Evolutionary conservation across 1,140 invertebrate species (phyloP).

Genomic region (Trachymyrmex septentrionalis): DNA sequence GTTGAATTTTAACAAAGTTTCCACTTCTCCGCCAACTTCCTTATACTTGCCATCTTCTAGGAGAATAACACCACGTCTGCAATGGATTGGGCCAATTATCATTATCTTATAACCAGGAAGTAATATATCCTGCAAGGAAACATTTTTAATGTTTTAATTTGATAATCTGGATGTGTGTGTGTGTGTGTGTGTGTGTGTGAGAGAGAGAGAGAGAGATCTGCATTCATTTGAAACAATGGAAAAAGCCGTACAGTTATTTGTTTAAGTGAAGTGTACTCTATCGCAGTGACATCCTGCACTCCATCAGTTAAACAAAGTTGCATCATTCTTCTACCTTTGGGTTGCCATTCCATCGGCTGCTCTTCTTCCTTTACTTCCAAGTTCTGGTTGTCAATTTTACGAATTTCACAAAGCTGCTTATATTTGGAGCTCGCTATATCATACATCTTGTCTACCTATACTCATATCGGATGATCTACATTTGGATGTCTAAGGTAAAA

Average conservation of each 20-base stretch:
- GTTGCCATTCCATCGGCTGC: constrained; percentile 80
- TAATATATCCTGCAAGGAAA: constrained; percentile 77
- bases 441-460: constrained; percentile 86
- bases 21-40: constrained; percentile 92
- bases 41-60: constrained; percentile 89
- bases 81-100: constrained; percentile 89
- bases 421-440: constrained; percentile 89
- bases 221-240: background rate
- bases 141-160: background rate
- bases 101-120: constrained; percentile 85
- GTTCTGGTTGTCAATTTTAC: constrained; percentile 87
- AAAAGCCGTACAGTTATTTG: constrained; percentile 85
- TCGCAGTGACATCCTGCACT: constrained; percentile 89
- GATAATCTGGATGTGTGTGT: constrained; percentile 20
- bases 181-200: no score
- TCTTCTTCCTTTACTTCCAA: constrained; percentile 86
- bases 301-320: constrained; percentile 93
- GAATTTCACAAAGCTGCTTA: constrained; percentile 89
- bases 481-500: background rate
- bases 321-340: constrained; percentile 89
- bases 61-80: constrained; percentile 90
- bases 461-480: constrained; percentile 18
- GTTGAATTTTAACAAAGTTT: constrained; percentile 88
- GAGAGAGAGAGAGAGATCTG: background rate
- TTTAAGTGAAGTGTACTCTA: constrained; percentile 89